Base-by-base conservation (phyloP, 2,888 invertebrate species). In the Drosophila quasianomalipes region DNA sequence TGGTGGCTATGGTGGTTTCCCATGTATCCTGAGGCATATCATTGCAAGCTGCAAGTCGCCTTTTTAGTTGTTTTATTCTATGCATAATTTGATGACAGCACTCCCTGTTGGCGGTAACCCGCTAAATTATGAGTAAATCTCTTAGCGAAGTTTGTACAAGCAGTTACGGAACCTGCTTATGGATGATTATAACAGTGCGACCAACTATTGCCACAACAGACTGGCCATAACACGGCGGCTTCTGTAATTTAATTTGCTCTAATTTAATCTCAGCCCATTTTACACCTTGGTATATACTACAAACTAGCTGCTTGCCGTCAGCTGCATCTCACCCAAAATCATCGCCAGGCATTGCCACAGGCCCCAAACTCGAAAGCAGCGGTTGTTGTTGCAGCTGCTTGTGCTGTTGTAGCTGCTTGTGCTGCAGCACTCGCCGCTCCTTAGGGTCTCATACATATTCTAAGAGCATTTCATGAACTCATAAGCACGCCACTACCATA, bases 381-480 rank as follows among this genome's bases (percentile, higher is more conserved):
- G 49, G 35, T 54, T 44, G 60, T 41, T 41, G n/a, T 5, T 41
- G 41, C 60, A 44, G 66, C 44, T 30, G 39, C 55, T 51, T 2
- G 44, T n/a, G 65, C 49, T 53, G 54, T 5, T 39, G 72, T 64
- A 44, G 55, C 39, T 22, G 51, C 59, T n/a, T 22, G 22, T 39
- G 51, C 28, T 62, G 79, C 74, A 75, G 77, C 87, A 86, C 85
- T 85, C 76, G 75, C 64, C 75, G 74, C 81, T 77, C 84, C 83
- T 88, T 80, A 76, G 81, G 72, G 85, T 67, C 79, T 89, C 89
- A 90, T 90, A 87, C 90, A 90, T 90, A 90, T 90, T 88, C 84
- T 81, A 89, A 76, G 76, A 79, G 84, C 85, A 85, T 82, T 87
- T 89, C 81, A 85, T 77, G 86, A 85, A 81, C 88, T 85, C 88